Evolutionary conservation across 2,888 invertebrate species (phyloP).

Genomic region (Callosobruchus maculatus): DNA sequence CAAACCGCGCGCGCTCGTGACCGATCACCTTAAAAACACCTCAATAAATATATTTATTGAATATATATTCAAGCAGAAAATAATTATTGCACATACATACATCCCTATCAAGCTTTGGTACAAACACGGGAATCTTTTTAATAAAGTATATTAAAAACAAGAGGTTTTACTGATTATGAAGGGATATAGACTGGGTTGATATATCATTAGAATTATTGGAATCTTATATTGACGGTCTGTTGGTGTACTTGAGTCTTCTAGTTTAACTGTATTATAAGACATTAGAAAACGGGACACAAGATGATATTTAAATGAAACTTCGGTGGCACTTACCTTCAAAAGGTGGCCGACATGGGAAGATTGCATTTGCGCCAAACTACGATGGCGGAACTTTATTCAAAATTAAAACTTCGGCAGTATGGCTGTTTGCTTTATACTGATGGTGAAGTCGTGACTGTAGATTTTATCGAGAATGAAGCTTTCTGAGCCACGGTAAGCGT

Average conservation of each 20-base stretch:
- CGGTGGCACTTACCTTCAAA: background rate
- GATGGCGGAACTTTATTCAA: background rate
- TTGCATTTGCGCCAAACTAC: background rate
- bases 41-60: too few species aligned
- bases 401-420: background rate
- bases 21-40: too few species aligned
- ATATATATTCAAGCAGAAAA: too few species aligned
- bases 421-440: background rate
- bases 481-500: background rate
- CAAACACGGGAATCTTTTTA: too few species aligned
- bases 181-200: too few species aligned
- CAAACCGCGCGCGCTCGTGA: too few species aligned
- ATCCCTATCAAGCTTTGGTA: too few species aligned
- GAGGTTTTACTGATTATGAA: too few species aligned
- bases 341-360: background rate
- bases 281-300: background rate
- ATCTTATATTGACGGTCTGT: too few species aligned
- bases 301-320: background rate
- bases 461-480: background rate
- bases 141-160: too few species aligned
- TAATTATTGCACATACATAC: too few species aligned
- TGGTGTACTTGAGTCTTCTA: background rate
- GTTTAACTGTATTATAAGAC: background rate
- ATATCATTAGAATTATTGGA: too few species aligned
- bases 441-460: background rate